Evolutionary conservation across 1,140 invertebrate species (phyloP).

Genomic region (Drosophila bipectinata): DNA sequence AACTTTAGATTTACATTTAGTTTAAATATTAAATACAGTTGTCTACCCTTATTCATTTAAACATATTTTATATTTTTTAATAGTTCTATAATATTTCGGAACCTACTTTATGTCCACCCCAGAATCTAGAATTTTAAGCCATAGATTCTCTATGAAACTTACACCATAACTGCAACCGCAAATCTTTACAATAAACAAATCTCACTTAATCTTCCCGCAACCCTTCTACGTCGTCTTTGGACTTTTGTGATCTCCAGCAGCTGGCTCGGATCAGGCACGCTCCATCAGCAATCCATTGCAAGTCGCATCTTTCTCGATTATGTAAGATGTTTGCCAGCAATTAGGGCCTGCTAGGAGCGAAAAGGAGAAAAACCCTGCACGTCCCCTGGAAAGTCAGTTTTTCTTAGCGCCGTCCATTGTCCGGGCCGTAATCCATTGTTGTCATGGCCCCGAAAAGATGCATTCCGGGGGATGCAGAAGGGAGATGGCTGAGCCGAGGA

Average conservation of each 20-base stretch:
- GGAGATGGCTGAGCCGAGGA: conserved; percentile 13
- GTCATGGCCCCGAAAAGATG: conserved; percentile 26
- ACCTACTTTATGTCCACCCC: neutral
- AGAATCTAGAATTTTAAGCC: neutral
- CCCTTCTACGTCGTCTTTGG: conserved; percentile 51
- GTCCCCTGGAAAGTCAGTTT: conserved; percentile 68
- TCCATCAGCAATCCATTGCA: conserved; percentile 62
- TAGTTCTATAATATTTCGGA: neutral
- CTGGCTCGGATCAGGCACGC: conserved; percentile 73
- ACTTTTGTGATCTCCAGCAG: conserved; percentile 38
- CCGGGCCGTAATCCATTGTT: conserved; percentile 53
- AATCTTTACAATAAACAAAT: conserved; percentile 63
- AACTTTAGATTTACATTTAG: neutral
- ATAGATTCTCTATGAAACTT: neutral
- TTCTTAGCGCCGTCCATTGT: conserved; percentile 68
- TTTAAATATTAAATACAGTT: neutral
- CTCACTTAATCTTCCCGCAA: conserved; percentile 60
- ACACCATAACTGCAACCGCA: conserved; percentile 48
- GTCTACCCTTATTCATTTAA: neutral
- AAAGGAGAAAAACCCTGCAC: conserved; percentile 40
- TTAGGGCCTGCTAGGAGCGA: conserved; percentile 52
- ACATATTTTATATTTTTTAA: neutral
- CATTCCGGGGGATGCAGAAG: conserved; percentile 14
- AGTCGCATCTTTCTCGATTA: conserved; percentile 56
- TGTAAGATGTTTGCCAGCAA: conserved; percentile 70